phyloP scores from a whole-genome alignment of 2,888 invertebrate species.

The Chrysomela aeneicollis region DNA sequence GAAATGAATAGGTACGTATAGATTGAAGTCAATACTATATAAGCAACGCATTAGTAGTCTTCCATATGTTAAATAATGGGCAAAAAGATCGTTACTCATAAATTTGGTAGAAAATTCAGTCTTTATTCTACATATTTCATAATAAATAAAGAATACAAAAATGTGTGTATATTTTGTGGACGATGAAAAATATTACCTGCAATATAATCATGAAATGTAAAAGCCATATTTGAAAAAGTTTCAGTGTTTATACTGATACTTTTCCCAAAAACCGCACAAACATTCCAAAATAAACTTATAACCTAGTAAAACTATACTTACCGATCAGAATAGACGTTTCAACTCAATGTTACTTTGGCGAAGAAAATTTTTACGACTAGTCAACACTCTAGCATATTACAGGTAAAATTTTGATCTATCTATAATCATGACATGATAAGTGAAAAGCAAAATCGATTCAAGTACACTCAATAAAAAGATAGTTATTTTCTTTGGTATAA shows the following conservation, averaged over 20 bases:
- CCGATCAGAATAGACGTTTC: not conserved
- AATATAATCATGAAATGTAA: slow-evolving; percentile 24
- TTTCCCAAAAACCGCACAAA: slow-evolving; percentile 18
- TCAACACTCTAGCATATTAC: slow-evolving; percentile 36
- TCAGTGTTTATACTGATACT: not conserved
- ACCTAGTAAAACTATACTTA: slow-evolving; percentile 8
- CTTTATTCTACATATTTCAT: slow-evolving; percentile 32
- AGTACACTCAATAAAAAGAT: not conserved
- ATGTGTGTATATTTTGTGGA: slow-evolving; percentile 2
- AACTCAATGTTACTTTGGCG: slow-evolving; percentile 28
- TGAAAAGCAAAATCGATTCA: slow-evolving; percentile 11
- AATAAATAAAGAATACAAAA: slow-evolving; percentile 27
- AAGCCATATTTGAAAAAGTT: slow-evolving; percentile 20
- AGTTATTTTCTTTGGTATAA: not conserved
- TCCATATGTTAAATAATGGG: not conserved
- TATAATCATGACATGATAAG: not conserved
- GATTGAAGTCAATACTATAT: too few species aligned
- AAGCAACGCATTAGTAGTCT: too few species aligned
- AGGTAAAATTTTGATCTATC: slow-evolving; percentile 26
- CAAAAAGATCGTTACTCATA: not conserved
- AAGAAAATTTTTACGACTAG: slow-evolving; percentile 35
- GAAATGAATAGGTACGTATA: too few species aligned
- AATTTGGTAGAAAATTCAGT: slow-evolving; percentile 33
- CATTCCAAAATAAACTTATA: slow-evolving; percentile 19
- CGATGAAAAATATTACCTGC: slow-evolving; percentile 19